Evolutionary conservation across 2,113 vertebrate genomes (phyloP), one percentile per base, ranked within the genome.

Genomic region (Aphyosemion australe): DNA sequence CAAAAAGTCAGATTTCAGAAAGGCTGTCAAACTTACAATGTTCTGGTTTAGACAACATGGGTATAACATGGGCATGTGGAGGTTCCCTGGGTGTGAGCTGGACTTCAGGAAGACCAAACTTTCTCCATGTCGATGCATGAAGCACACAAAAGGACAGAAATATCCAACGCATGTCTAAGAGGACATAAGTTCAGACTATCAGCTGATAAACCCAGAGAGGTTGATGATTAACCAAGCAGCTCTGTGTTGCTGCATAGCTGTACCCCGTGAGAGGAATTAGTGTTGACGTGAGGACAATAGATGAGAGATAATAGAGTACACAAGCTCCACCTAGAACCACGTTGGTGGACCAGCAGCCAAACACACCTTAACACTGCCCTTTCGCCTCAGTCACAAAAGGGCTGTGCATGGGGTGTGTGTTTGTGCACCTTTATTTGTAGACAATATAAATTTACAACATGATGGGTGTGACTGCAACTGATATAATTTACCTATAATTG

Each of bases 191-290:
- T 47, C 21, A 69, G 55, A 31, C 57, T 57, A 47, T 74, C 12
- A 26, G 20, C 31, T 61, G 34, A 13, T 55, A 47, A 53, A 57
- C 51, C 42, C 20, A 55, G 45, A 43, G 43, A 58, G 41, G 78
- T 84, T 34, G 72, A 89, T 83, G 62, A 88, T 89, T 85, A 84
- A 87, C 84, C 18, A 56, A 14, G 46, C 0, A 18, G 61, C 41
- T 61, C 53, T 43, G 71, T 67, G 42, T 51, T 43, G 32, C 55
- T 21, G 32, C 53, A 78, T 69, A 72, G 66, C 60, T 74, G 56
- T n/a, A 49, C 48, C 43, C 21, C 12, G 43, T 70, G 47, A 70
- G 45, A 69, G 42, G 19, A 42, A 61, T 79, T 61, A 15, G 64
- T 62, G 67, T 55, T 74, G 55, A 65, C 62, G 63, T 11, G 42